Evolutionary conservation across 1,140 invertebrate genomes (phyloP), one percentile per base, ranked within the genome.

Genomic region (Druon quercuslanigerum): DNA sequence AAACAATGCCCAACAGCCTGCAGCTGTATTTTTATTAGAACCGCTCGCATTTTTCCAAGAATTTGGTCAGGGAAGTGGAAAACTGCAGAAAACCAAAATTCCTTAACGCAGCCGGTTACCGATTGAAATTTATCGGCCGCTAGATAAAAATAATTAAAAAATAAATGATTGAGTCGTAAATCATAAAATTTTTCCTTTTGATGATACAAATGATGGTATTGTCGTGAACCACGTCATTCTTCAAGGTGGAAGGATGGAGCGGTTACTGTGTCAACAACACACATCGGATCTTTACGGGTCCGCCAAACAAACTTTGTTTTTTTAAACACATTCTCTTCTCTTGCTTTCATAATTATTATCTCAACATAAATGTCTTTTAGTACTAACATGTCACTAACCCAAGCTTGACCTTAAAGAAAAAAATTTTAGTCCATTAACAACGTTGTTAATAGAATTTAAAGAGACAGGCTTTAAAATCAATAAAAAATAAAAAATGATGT

Each of bases 151-250:
- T 46, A 8, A 46, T 46, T 9, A 46, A 9, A 1, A 9, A 11
- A 46, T 6, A 7, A 66, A 46, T 66, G 5, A 66, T 66, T 46
- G n/a, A 40, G 16, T 40, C 0, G 14, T 40, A 33, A 60, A 13
- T 46, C 13, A 25, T 16, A 16, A n/a, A 2, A 9, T 46, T n/a
- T 66, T 66, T 66, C 74, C 56, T 56, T 71, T 46, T 72, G 74
- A 85, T 87, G 85, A 86, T 86, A 82, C 85, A 87, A 87, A 87
- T 84, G 82, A 84, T 82, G 83, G 84, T 83, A 84, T 75, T 78
- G 82, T 76, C 82, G 75, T 73, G 76, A 56, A 80, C 76, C 71
- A 80, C 33, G 50, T 51, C 16, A 50, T 75, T 80, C 66, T 73
- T 54, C n/a, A 60, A 40, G 46, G 66, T 77, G 74, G 70, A 74